Conservation (phyloP, 2,888 invertebrate species). For the Malthinus flaveolus region DNA sequence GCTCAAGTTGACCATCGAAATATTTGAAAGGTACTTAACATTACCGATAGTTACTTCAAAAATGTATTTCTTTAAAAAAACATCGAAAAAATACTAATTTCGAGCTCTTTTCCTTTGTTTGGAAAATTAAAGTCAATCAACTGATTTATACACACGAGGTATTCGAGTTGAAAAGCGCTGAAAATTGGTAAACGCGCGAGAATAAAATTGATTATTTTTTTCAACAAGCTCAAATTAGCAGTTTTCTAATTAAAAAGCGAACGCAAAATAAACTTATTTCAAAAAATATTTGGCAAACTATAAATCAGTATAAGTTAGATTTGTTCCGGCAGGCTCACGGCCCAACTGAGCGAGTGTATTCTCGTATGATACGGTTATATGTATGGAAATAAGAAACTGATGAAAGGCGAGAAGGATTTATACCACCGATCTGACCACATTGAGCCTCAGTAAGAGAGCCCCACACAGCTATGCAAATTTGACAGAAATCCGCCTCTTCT, state of each 20-base stretch:
- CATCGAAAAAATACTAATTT: too few species aligned
- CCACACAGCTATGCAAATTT: conserved; percentile 22
- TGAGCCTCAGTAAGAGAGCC: conserved; percentile 24
- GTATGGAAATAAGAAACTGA: conserved; percentile 53
- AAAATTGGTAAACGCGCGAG: too few species aligned
- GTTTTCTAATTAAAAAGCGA: too few species aligned
- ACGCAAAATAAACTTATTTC: too few species aligned
- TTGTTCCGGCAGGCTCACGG: conserved; percentile 17
- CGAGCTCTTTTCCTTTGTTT: too few species aligned
- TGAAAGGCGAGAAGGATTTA: conserved; percentile 52
- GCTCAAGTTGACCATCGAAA: conserved; percentile 50
- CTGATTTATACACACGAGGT: too few species aligned
- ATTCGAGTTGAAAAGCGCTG: too few species aligned
- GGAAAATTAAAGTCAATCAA: too few species aligned
- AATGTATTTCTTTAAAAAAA: too few species aligned
- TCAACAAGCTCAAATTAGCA: too few species aligned
- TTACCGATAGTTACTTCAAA: conserved; percentile 6
- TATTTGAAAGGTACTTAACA: conserved; percentile 37
- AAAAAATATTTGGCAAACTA: conserved; percentile 1
- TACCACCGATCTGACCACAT: conserved; percentile 43
- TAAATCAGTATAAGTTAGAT: conserved; percentile 15
- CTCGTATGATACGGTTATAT: conserved; percentile 47
- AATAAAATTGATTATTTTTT: too few species aligned
- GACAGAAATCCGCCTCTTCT: conserved; percentile 9
- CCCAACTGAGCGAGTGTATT: conserved; percentile 47